Conservation (phyloP, 2,113 vertebrate species). For the Seriola aureovittata region DNA sequence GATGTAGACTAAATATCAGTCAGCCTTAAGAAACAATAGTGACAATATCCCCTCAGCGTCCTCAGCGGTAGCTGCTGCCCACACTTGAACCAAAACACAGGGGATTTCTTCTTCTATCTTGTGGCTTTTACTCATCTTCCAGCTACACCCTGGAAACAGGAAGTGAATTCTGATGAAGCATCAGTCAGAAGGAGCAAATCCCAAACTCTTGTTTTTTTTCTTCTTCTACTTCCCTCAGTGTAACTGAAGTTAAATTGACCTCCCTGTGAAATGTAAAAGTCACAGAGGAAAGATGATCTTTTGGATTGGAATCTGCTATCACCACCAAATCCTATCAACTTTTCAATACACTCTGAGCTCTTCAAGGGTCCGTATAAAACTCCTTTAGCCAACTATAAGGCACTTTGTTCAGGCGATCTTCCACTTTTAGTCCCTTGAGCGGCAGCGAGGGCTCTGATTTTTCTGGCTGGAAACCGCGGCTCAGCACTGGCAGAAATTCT, state of each 20-base stretch:
- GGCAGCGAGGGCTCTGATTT: conserved; percentile 37
- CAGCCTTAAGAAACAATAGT: too few species aligned
- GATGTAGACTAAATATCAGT: too few species aligned
- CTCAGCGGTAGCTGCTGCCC: too few species aligned
- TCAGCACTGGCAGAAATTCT: conserved; percentile 44
- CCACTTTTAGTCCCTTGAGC: conserved; percentile 32
- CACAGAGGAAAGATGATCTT: neutral
- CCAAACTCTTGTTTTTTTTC: neutral
- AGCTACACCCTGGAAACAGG: neutral
- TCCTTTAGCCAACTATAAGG: conserved; percentile 11
- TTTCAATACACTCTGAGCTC: conserved; percentile 5
- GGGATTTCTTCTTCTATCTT: neutral
- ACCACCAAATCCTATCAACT: neutral
- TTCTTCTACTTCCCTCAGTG: neutral
- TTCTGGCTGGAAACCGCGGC: conserved; percentile 23
- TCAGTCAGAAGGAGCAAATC: neutral
- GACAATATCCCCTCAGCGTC: too few species aligned
- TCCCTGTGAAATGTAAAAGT: neutral
- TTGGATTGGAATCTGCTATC: neutral
- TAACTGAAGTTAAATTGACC: neutral
- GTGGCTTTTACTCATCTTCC: neutral
- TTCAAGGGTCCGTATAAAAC: neutral
- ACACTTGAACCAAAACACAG: neutral
- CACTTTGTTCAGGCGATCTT: conserved; percentile 45
- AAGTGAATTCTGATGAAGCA: neutral